phyloP scores from a whole-genome alignment of 2,888 invertebrate species.

The Gastrophysa polygoni region DNA sequence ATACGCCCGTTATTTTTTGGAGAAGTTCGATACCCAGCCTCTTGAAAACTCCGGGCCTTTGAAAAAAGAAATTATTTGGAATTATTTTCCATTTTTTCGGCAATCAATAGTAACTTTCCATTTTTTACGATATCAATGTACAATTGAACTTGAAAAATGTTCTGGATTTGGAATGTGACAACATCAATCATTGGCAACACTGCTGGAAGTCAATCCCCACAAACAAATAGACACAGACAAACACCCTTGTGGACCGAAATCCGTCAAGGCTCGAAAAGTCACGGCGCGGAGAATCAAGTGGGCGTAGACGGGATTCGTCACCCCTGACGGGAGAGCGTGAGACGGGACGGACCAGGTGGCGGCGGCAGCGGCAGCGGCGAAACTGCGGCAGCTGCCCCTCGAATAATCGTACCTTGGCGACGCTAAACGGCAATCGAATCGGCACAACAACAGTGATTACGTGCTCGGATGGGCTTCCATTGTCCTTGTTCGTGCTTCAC shows the following conservation, averaged over 20 bases:
- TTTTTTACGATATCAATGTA: too few relatives aligned
- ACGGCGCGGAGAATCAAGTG: constrained; percentile 59
- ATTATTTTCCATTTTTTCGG: too few relatives aligned
- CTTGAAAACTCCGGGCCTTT: too few relatives aligned
- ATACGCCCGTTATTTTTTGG: too few relatives aligned
- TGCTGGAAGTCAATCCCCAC: not conserved
- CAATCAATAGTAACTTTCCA: too few relatives aligned
- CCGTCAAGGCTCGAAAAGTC: constrained; percentile 59
- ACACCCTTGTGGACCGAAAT: constrained; percentile 43
- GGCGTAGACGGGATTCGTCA: constrained; percentile 58
- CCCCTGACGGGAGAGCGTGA: constrained; percentile 42
- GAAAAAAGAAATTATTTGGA: too few relatives aligned
- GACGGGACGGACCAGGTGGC: constrained; percentile 36
- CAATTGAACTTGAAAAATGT: too few relatives aligned
- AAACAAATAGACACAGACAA: not conserved
- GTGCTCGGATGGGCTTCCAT: constrained; percentile 18
- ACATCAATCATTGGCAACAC: too few relatives aligned
- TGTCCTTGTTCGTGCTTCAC: constrained; percentile 6
- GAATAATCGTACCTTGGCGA: not conserved
- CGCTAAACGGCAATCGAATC: constrained; percentile 8
- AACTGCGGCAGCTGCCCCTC: constrained; percentile 31
- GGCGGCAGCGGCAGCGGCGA: constrained; percentile 11
- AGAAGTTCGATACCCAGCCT: too few relatives aligned
- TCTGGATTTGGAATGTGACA: too few relatives aligned
- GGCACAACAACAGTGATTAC: constrained; percentile 20